Percentiles rank a stretch among this genome's conserved stretches.
These are phyloP conservation scores for Piprites chloris DNA, from an alignment of 2,113 vertebrate species.

Conservation along the genomic window DNA sequence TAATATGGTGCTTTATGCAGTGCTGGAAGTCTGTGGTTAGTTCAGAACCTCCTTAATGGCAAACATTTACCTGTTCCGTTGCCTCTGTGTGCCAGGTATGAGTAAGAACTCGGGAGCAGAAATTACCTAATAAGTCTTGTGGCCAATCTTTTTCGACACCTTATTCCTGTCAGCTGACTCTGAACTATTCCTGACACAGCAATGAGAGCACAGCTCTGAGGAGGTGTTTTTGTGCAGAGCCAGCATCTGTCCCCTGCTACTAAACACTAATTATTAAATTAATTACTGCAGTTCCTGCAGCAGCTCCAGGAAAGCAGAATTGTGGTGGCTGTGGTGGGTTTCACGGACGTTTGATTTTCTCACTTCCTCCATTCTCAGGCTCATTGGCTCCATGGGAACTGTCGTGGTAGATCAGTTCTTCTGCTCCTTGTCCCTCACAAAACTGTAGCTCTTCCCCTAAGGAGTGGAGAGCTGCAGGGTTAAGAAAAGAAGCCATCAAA, in stretches of 20 bases:
- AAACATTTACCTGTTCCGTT: neutral
- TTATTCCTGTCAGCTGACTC: neutral
- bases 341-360: neutral
- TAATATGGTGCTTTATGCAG: neutral
- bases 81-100: neutral
- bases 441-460: conserved; percentile 40
- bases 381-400: neutral
- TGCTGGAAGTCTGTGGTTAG: neutral
- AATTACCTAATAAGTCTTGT: neutral
- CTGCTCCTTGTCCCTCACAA: neutral
- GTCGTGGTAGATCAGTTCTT: neutral
- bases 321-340: neutral
- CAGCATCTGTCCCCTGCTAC: neutral
- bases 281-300: neutral
- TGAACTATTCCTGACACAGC: neutral
- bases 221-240: neutral
- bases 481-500: conserved; percentile 89
- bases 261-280: neutral
- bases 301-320: neutral
- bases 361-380: neutral
- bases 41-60: neutral
- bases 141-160: neutral
- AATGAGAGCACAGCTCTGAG: neutral
- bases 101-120: neutral
- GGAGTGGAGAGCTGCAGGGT: conserved; percentile 86